Conservation (phyloP, 1,140 invertebrate species). For the Caenorhabditis elegans region DNA sequence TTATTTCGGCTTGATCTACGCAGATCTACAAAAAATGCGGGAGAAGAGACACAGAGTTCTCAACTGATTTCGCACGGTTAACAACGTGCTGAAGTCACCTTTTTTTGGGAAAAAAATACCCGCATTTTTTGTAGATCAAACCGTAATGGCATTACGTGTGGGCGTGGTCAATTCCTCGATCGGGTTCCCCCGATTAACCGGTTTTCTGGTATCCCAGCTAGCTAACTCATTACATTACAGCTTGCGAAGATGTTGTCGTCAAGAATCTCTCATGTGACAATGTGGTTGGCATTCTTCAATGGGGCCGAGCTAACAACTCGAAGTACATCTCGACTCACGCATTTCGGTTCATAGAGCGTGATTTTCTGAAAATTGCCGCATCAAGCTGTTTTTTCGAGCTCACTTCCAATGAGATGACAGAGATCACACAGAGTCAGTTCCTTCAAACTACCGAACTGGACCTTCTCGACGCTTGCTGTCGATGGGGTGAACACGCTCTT, state of each 20-base stretch:
- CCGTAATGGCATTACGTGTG: too few species aligned
- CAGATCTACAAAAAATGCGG: too few species aligned
- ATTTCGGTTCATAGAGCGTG: slow-evolving; percentile 32
- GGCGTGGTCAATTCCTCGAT: too few species aligned
- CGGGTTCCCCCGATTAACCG: too few species aligned
- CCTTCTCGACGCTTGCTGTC: slow-evolving; percentile 34
- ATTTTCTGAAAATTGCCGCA: slow-evolving; percentile 38
- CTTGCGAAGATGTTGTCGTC: slow-evolving; percentile 45
- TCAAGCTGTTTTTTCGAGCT: slow-evolving; percentile 34
- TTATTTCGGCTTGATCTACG: too few species aligned
- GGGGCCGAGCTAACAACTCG: slow-evolving; percentile 15
- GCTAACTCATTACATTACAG: too few species aligned
- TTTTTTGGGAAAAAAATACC: too few species aligned
- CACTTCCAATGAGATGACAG: slow-evolving; percentile 11
- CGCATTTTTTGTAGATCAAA: too few species aligned
- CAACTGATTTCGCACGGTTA: too few species aligned
- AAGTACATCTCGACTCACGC: slow-evolving; percentile 28
- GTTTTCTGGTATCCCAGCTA: too few species aligned
- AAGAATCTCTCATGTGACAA: background rate
- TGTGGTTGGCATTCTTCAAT: slow-evolving; percentile 27
- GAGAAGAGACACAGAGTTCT: too few species aligned
- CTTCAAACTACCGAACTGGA: slow-evolving; percentile 46
- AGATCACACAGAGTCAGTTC: slow-evolving; percentile 36
- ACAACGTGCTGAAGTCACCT: too few species aligned
- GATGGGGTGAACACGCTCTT: slow-evolving; percentile 48